Percentiles rank a stretch among this genome's conserved stretches.
Evolutionary conservation across 2,113 vertebrate species (phyloP).

Genomic region (Condylura cristata): DNA sequence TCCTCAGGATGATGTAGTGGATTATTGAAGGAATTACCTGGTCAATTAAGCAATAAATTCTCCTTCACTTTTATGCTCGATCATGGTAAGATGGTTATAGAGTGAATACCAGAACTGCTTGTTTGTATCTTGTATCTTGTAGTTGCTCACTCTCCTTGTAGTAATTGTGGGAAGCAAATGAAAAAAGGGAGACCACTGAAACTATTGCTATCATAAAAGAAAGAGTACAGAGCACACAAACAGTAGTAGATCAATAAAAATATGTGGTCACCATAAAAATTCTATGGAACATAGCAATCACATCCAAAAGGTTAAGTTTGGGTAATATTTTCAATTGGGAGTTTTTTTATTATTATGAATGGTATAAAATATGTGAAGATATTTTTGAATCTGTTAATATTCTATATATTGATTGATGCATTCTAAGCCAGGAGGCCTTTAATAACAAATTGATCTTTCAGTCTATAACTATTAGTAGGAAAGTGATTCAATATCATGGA

Average conservation of each 20-base stretch:
- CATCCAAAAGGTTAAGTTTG: background rate
- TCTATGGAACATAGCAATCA: background rate
- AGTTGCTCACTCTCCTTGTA: background rate
- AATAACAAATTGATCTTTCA: background rate
- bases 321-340: background rate
- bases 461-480: background rate
- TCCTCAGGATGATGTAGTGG: background rate
- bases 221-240: background rate
- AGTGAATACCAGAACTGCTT: background rate
- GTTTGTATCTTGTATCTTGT: too few relatives aligned
- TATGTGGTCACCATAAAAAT: background rate
- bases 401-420: fast-evolving
- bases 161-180: background rate
- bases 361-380: background rate
- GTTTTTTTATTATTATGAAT: background rate
- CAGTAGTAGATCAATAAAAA: background rate
- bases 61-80: background rate
- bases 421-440: background rate
- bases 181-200: background rate
- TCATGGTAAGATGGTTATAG: background rate
- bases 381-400: background rate
- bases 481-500: background rate
- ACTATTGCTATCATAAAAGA: background rate
- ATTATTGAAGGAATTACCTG: background rate
- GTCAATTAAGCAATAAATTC: background rate